These are phyloP conservation scores for Patiria pectinifera DNA, from an alignment of 53 echinoderm and acorn worm species.

Conservation along the genomic window DNA sequence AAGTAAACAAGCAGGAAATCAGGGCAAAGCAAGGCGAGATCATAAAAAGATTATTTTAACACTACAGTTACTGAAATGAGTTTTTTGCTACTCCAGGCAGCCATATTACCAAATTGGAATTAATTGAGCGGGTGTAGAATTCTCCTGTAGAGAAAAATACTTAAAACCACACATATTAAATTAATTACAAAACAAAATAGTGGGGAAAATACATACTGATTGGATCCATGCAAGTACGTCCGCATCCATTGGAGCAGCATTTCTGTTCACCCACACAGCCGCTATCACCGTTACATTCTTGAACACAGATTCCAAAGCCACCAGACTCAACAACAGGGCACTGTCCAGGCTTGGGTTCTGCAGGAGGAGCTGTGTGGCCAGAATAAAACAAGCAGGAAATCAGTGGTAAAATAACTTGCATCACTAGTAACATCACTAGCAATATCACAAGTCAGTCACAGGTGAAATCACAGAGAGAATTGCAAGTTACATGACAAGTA, in stretches of 20 bases:
- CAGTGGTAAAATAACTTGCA: too few relatives aligned
- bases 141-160: too few relatives aligned
- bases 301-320: constrained; percentile 59
- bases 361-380: constrained; percentile 26
- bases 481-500: too few relatives aligned
- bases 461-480: too few relatives aligned
- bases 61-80: too few relatives aligned
- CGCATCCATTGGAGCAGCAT: constrained; percentile 58
- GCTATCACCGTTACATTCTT: constrained; percentile 44
- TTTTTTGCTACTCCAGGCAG: too few relatives aligned
- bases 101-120: too few relatives aligned
- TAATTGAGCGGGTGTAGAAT: neutral
- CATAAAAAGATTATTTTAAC: too few relatives aligned
- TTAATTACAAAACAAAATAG: neutral
- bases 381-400: constrained; percentile 14
- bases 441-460: too few relatives aligned
- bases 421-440: too few relatives aligned
- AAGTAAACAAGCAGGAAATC: neutral
- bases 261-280: constrained; percentile 37
- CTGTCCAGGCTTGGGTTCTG: constrained; percentile 41
- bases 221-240: constrained; percentile 22
- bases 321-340: constrained; percentile 34
- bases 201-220: constrained; percentile 6
- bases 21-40: too few relatives aligned
- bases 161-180: neutral